Percentiles rank a stretch among this genome's conserved stretches.
Conservation (phyloP, 2,888 invertebrate species). For the Zaprionus obscuricornis region DNA sequence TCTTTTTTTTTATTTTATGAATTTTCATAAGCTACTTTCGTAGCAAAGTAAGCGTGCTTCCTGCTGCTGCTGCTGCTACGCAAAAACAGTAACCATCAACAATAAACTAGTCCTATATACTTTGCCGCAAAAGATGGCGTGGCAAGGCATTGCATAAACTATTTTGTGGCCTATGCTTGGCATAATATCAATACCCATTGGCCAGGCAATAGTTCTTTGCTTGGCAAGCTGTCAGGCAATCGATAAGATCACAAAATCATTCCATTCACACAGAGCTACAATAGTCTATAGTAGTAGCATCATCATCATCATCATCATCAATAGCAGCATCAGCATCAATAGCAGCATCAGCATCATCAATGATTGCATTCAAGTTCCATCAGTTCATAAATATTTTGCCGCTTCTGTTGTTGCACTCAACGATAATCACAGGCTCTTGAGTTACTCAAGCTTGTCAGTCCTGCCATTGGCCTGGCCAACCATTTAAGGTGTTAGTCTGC, state of each 20-base stretch:
- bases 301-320: conserved; percentile 54
- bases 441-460: conserved; percentile 62
- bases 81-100: conserved; percentile 26
- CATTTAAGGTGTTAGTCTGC: conserved; percentile 73
- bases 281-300: neutral
- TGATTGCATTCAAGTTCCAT: conserved; percentile 52
- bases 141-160: conserved; percentile 1
- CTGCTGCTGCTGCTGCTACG: too few relatives aligned
- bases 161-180: conserved; percentile 56
- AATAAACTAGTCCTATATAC: too few relatives aligned
- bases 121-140: conserved; percentile 41
- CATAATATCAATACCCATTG: conserved; percentile 42
- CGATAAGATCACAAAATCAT: conserved; percentile 45
- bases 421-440: conserved; percentile 69
- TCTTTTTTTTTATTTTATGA: conserved; percentile 23
- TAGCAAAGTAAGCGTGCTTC: conserved; percentile 73
- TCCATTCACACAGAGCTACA: conserved; percentile 15
- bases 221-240: conserved; percentile 28
- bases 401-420: conserved; percentile 47
- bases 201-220: conserved; percentile 6
- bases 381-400: conserved; percentile 77
- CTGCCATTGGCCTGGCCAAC: conserved; percentile 39
- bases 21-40: conserved; percentile 58
- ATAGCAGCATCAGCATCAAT: conserved; percentile 13
- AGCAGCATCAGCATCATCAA: conserved; percentile 51